Base-by-base conservation (phyloP, 2,888 invertebrate genomes). In the Drosophila phalerata region DNA sequence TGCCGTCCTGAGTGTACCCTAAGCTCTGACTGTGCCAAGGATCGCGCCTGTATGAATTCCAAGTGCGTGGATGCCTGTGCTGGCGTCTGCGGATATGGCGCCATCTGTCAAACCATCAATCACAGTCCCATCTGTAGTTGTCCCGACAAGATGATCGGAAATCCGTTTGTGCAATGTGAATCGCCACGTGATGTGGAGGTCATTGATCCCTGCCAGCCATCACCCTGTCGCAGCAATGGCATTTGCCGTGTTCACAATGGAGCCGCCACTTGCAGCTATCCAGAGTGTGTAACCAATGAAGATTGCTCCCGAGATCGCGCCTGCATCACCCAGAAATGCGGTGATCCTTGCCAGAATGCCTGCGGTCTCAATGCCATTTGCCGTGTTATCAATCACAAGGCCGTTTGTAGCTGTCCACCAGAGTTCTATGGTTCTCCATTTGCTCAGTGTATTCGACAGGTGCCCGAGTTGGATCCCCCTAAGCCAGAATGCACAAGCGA, bases 51-150 rank as follows among this genome's bases (percentile, higher is more conserved):
- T 87, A 94, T 96, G 5, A 96, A 96, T 88, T 95, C 95, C 73
- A 97, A 95, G 91, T 97, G 97, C 87, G 93, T 95, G 5, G 95
- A 97, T 88, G 97, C 97, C 38, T 97, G 97, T 82, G 94, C 94
- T 17, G 96, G 97, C 38, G 95, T 96, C 11, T 97, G 97, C 77
- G 97, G 97, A 68, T 94, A 95, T 77, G 94, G 94, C 53, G 96
- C 98, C 0, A 93, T 95, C 77, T 98, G 98, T 89, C 94, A 95
- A 85, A 95, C 96, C 1, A 95, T 97, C 73, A 96, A 97, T 89
- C 98, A 98, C 91, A 96, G 96, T 90, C 97, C 98, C 0, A 95
- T 97, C 53, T 98, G 98, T 90, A 95, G 95, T 77, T 98, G 98
- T 89, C 95, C 95, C 67, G 93, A 93, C 67, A 94, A 94, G 60